phyloP scores from a whole-genome alignment of 2,797 vertebrate genomes.

The Ctenopoma multispine region DNA sequence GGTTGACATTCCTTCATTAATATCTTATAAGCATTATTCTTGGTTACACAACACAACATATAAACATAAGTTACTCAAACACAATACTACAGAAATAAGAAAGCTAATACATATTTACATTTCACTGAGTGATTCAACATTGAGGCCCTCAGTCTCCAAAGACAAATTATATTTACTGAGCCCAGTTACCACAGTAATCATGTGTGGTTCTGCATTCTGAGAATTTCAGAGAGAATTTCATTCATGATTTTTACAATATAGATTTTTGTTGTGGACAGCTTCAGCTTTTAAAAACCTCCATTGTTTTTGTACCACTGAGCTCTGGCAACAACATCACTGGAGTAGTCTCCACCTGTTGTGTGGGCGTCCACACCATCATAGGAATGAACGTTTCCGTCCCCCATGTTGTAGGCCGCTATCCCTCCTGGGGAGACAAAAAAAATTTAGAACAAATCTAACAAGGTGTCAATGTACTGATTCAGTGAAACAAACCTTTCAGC shows the following conservation, averaged over 20 bases:
- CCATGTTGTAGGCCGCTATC: conserved; percentile 69
- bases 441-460: background rate
- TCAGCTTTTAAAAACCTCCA: conserved; percentile 5
- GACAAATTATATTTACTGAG: background rate
- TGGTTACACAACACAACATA: too few species aligned
- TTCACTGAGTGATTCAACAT: too few species aligned
- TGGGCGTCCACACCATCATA: background rate
- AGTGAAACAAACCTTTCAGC: conserved; percentile 68
- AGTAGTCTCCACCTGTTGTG: conserved; percentile 55
- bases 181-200: background rate
- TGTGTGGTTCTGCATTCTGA: background rate
- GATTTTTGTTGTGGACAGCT: too few species aligned
- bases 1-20: too few species aligned
- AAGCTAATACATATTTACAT: too few species aligned
- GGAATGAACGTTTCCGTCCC: conserved; percentile 14
- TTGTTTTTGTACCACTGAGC: conserved; percentile 59
- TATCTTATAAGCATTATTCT: too few species aligned
- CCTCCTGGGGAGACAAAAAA: conserved; percentile 45
- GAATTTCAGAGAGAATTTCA: background rate
- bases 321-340: conserved; percentile 67
- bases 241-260: background rate
- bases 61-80: too few species aligned
- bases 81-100: too few species aligned
- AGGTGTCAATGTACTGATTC: background rate
- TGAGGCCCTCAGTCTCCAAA: background rate